Base-by-base conservation (phyloP, 2,888 invertebrate species). In the Conus canariensis region DNA sequence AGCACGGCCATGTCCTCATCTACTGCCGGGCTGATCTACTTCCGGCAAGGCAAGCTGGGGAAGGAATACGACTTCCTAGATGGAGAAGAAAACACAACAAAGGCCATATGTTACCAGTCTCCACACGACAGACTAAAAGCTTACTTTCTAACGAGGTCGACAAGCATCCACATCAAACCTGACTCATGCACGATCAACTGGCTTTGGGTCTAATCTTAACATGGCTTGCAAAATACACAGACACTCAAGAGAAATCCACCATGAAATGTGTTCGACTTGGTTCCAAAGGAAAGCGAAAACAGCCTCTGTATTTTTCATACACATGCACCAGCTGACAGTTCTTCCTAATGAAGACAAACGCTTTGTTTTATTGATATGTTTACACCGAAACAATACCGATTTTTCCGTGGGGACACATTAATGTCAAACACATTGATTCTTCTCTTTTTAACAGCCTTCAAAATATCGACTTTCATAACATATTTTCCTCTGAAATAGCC, bases 1-100 rank as follows among this genome's bases (percentile, higher is more conserved):
- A 88, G 89, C 91, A 88, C 83, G 90, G 90, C 90, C 88, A 90
- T 64, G 70, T 85, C 88, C 83, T 82, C 82, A 88, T 87, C 87
- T 87, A 80, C 90, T 85, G 85, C 89, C 85, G 87, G 70, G n/a
- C 30, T 58, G 58, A 58, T 59, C 59, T n/a, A 67, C 67, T 82
- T 25, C 88, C 82, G 82, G 59, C 64, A 58, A n/a, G 87, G 64
- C 82, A 88, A 22, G 12, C 70, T 30, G 64, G 70, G 59, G 16
- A 86, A 59, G 60, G 58, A 77, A 64, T 59, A 87, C 56, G 87
- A 64, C 67, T 60, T 87, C 87, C 87, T 90, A 83, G 86, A 67
- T 87, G 25, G 8, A 85, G 85, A 86, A 86, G 30, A 25, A 85
- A 67, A 64, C 64, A 64, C 82, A 45, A 56, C 82, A 80, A 25